Evolutionary conservation across 2,797 vertebrate species (phyloP), one percentile per base, ranked within the genome.

Genomic region (Melanotaenia maccullochi): DNA sequence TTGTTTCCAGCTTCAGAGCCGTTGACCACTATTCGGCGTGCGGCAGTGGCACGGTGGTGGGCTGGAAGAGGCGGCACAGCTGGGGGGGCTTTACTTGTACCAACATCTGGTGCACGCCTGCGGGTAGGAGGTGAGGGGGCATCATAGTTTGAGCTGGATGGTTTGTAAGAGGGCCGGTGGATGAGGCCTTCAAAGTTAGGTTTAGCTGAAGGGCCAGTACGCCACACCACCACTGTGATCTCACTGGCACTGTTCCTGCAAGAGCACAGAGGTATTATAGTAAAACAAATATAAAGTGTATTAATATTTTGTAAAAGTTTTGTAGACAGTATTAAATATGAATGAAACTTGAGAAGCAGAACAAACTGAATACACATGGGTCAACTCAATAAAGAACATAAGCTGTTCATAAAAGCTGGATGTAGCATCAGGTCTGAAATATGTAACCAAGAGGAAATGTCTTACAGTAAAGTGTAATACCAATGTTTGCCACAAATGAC

Each of bases 201-300:
- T 76, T 96, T 97, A 16, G 95, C 93, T 36, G 96, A 95, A 0
- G 96, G 95, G 38, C 96, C 96, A 0, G 97, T 94, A 24, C 97
- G 95, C 97, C 97, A 97, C 65, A 98, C 96, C 16, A 97, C 95
- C n/a, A 98, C 91, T 3, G 93, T 95, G 92, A 98, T 98, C 87
- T 98, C 96, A 16, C 89, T 93, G 36, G 91, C 89, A 13, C 97
- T 97, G 91, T 96, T 98, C 92, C 97, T 99, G 79, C 14, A 66
- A 68, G 7, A 52, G 2, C 33, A 62, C 30, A 73, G 24, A 71
- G 20, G 49, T 16, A 51, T 0, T n/a, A 54, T 1, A n/a, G 60
- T 75, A 12, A 60, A 40, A 9, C 14, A n/a, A 51, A 59, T 44
- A 20, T 28, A 5, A 11, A 40, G 33, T 51, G 5, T 25, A 38